Evolutionary conservation across 1,140 invertebrate genomes (phyloP), one percentile per base, ranked within the genome.

Genomic region (Neodiprion fabricii): DNA sequence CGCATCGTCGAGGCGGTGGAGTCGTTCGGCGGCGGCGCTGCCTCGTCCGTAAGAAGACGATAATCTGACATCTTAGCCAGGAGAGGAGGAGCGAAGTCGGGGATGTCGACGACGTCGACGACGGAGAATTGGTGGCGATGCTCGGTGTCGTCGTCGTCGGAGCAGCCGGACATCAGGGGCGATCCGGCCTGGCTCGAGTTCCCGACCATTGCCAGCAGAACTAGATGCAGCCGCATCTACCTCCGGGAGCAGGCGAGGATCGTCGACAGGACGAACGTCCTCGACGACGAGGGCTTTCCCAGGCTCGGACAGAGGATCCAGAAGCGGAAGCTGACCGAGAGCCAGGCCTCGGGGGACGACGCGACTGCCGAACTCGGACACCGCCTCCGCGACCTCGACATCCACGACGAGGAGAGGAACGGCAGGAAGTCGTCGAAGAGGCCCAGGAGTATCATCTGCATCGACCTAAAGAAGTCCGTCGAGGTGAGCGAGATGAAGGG

Each of bases 381-480:
- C 53, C 4, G 53, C 5, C 53, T 12, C 53, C n/a, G 53, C 5
- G 5, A 40, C 28, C 28, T 40, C 28, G 28, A 40, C 28, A 40
- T 40, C 28, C 1, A 61, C 53, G 11, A 17, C 53, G 53, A 12
- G 53, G 53, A 61, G 9, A 61, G 9, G 7, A 14, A 5, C 11
- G 11, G 11, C 5, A 61, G n/a, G 53, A 61, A 61, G n/a, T 76
- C 12, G 23, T 40, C n/a, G 7, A 73, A 66, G 28, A 76, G 50
- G 10, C 72, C 71, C 1, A 76, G 17, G 9, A 78, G 75, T 21
- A 66, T 76, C 0, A 75, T 80, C 12, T 74, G 48, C 11, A 74
- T 78, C 21, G 74, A 79, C 67, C 70, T 79, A 48, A 69, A 73
- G 12, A 71, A 79, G 66, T 70, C 73, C 14, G 75, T 77, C 40